Evolutionary conservation across 2,888 invertebrate genomes (phyloP).

Genomic region (Erebia epiphron): DNA sequence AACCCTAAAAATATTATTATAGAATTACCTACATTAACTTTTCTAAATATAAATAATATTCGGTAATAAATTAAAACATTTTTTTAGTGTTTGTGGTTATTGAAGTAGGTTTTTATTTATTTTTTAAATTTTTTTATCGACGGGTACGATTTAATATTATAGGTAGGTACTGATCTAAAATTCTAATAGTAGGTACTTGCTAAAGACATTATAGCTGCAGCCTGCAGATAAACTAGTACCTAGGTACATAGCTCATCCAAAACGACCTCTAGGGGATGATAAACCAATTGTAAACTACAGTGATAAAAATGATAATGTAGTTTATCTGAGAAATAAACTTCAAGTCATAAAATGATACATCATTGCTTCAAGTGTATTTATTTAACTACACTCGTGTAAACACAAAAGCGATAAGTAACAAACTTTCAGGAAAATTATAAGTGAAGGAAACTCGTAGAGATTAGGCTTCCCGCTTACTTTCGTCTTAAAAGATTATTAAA

Average conservation of each 20-base stretch:
- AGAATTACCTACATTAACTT: no score
- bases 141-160: no score
- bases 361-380: not conserved
- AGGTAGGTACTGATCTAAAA: no score
- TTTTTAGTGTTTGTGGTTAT: no score
- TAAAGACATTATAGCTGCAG: no score
- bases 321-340: slow-evolving; percentile 18
- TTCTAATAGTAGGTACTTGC: no score
- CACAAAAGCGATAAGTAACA: not conserved
- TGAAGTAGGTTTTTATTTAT: no score
- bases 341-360: not conserved
- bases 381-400: not conserved
- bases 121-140: no score
- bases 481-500: not conserved
- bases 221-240: no score
- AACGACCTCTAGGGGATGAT: slow-evolving; percentile 19
- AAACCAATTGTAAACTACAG: slow-evolving; percentile 10
- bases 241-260: not conserved
- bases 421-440: slow-evolving; percentile 23
- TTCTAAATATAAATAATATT: no score
- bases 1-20: no score
- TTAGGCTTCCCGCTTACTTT: slow-evolving; percentile 13
- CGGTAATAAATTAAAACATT: no score
- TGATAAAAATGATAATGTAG: not conserved
- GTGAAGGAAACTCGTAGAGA: slow-evolving; percentile 5